Base-by-base conservation (phyloP, 2,113 vertebrate genomes). In the Seriola dumerili region DNA sequence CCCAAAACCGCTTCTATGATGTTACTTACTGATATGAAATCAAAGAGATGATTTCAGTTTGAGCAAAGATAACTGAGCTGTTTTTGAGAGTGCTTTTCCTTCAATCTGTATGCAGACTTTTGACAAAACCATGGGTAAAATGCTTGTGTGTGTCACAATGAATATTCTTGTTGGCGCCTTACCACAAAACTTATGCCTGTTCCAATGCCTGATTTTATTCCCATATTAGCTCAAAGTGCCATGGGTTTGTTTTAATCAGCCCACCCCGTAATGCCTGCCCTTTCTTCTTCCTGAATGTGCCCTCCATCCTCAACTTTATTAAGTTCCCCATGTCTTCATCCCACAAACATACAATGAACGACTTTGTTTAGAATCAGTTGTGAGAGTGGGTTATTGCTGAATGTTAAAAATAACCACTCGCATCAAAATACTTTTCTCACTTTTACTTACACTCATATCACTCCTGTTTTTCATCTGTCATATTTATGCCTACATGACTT, bases 161-260 rank as follows among this genome's bases (percentile, higher is more conserved):
- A 78, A 61, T 71, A 63, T 76, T 81, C 48, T 68, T 42, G 67
- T 63, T 23, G 25, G 84, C 8, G 83, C 87, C 90, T 93, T 91
- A 89, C 68, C 66, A 44, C 68, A n/a, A 40, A 76, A 67, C 36
- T 76, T 10, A 66, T 72, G 81, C 65, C 85, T 83, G 80, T 38
- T 88, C 64, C 34, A 36, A 85, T 80, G 78, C 71, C 80, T 72
- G 32, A 36, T 73, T 78, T 85, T 71, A 65, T 70, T 54, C 69
- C 78, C 29, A 7, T 52, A 44, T 87, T 84, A 34, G 78, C 78
- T 83, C 71, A 64, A 72, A 78, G 88, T 80, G 83, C 84, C 81
- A 85, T 21, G 34, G 50, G 23, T 84, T 88, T 86, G 40, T 80
- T 80, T 55, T 34, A 1, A 29, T 70, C 40, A 21, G 42, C 67